A percentile compares a stretch with the other conserved stretches of the same genome.
Evolutionary conservation across 2,797 vertebrate species (phyloP).

Genomic region (Argentina silus): DNA sequence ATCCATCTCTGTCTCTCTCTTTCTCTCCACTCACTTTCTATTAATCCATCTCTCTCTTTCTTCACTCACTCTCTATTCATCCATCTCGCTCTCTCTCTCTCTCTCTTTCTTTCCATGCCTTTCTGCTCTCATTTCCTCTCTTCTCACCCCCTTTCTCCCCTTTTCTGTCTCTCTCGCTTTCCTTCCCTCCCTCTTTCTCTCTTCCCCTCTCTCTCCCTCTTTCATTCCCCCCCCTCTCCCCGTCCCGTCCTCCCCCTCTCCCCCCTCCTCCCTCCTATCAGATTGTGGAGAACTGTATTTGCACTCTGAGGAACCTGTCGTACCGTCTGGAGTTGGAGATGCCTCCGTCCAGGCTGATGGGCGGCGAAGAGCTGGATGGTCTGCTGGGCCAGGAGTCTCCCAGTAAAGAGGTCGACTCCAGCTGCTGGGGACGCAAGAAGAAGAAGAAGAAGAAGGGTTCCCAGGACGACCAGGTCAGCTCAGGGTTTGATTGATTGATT

Average conservation of each 20-base stretch:
- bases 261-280: slow-evolving; percentile 52
- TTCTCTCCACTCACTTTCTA: not conserved
- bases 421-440: slow-evolving; percentile 97
- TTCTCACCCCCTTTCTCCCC: not conserved
- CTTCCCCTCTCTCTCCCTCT: not conserved
- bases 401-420: slow-evolving; percentile 90
- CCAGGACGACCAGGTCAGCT: slow-evolving; percentile 89
- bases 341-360: slow-evolving; percentile 85
- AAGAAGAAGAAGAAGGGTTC: slow-evolving; percentile 93
- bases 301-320: slow-evolving; percentile 95
- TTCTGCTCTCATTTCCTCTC: not conserved
- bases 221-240: not conserved
- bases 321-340: slow-evolving; percentile 96
- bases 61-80: not conserved
- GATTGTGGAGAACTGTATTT: slow-evolving; percentile 99
- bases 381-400: slow-evolving; percentile 88
- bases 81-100: not conserved
- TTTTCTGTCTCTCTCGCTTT: not conserved
- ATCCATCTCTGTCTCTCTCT: not conserved
- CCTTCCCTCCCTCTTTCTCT: too few species aligned
- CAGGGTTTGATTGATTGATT: not conserved
- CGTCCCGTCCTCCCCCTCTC: slow-evolving; percentile 10
- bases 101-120: not conserved
- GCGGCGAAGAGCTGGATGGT: slow-evolving; percentile 88
- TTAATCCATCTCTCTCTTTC: not conserved